These are phyloP conservation scores for Scotopteryx bipunctaria DNA, from an alignment of 2,888 invertebrate species.

Conservation along the genomic window DNA sequence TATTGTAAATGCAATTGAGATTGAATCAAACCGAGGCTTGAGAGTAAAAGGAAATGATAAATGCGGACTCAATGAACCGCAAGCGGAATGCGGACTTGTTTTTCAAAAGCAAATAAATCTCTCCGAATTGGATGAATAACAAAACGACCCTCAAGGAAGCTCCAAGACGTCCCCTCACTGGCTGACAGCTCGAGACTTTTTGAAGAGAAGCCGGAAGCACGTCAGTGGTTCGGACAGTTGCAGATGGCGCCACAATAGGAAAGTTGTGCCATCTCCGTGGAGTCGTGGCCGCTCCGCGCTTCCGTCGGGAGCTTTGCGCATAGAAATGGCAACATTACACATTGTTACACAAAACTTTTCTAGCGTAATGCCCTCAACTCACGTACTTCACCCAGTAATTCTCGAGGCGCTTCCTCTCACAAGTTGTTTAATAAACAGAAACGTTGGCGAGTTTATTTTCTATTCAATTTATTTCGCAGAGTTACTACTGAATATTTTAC, in stretches of 20 bases:
- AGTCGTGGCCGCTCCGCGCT: slow-evolving; percentile 57
- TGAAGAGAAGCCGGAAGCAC: slow-evolving; percentile 79
- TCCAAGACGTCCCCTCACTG: slow-evolving; percentile 68
- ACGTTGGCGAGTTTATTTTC: slow-evolving; percentile 42
- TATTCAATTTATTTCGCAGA: slow-evolving; percentile 23
- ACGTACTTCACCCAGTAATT: slow-evolving; percentile 67
- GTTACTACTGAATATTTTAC: neutral
- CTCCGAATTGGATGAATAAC: slow-evolving; percentile 63
- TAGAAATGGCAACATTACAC: slow-evolving; percentile 81
- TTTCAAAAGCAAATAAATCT: slow-evolving; percentile 67
- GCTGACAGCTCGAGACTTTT: slow-evolving; percentile 77
- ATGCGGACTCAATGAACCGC: slow-evolving; percentile 35
- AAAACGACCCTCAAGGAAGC: slow-evolving; percentile 78
- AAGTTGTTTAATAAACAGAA: slow-evolving; percentile 64
- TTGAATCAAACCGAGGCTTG: slow-evolving; percentile 4
- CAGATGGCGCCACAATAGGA: slow-evolving; percentile 78
- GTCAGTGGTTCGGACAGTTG: slow-evolving; percentile 77
- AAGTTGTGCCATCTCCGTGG: slow-evolving; percentile 61
- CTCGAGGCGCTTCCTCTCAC: slow-evolving; percentile 62
- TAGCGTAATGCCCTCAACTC: slow-evolving; percentile 70
- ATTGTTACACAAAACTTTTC: slow-evolving; percentile 80
- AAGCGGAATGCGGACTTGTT: slow-evolving; percentile 38
- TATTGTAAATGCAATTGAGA: slow-evolving; percentile 18
- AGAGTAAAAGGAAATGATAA: slow-evolving; percentile 25
- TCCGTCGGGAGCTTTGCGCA: slow-evolving; percentile 74